A percentile compares a stretch with the other conserved stretches of the same genome.
These are phyloP conservation scores for Acanthoscelides obtectus DNA, from an alignment of 2,888 invertebrate genomes.

Conservation along the genomic window DNA sequence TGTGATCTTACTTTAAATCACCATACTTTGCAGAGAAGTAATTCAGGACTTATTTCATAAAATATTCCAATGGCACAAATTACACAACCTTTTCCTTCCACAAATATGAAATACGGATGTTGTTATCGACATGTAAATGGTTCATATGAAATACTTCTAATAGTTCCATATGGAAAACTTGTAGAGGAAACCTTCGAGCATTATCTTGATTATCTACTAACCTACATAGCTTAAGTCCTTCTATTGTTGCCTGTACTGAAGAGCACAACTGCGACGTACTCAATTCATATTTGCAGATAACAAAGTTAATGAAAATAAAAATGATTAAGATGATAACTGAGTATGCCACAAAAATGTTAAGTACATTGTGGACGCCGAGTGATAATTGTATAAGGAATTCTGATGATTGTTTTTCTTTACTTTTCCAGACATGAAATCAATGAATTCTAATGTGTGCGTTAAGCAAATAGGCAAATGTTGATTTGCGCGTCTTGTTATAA, in stretches of 20 bases:
- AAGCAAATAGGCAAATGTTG: neutral
- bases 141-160: no score
- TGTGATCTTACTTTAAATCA: no score
- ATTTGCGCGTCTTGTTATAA: neutral
- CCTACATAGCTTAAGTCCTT: neutral
- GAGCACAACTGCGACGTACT: neutral
- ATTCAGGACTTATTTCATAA: no score
- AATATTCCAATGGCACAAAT: no score
- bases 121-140: no score
- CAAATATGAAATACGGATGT: no score
- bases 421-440: neutral
- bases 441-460: neutral
- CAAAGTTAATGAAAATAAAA: neutral
- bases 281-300: neutral
- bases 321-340: neutral
- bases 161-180: neutral
- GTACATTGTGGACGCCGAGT: neutral
- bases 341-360: neutral
- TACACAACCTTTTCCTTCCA: no score
- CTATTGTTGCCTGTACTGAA: neutral
- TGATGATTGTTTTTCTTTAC: neutral
- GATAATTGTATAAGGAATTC: neutral
- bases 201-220: neutral
- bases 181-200: neutral
- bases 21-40: no score